A percentile compares a stretch with the other conserved stretches of the same genome.
These are phyloP conservation scores for Creontiades dilutus DNA, from an alignment of 2,888 invertebrate genomes.

Conservation along the genomic window DNA sequence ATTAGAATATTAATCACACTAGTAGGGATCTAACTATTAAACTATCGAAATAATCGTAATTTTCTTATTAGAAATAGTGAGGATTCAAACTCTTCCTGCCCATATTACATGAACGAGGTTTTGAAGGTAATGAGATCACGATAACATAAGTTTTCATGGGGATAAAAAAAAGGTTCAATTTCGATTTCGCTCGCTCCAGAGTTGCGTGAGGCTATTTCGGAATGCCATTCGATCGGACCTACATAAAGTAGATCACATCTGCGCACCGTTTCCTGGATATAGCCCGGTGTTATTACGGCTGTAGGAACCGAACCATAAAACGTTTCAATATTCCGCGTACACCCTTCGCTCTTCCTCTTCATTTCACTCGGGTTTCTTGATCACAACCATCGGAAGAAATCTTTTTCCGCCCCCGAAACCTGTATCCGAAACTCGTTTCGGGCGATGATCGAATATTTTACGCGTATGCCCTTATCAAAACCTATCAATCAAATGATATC, in stretches of 20 bases:
- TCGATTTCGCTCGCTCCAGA: background rate
- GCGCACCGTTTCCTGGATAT: conserved; percentile 25
- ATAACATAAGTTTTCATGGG: no score
- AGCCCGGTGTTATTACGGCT: conserved; percentile 4
- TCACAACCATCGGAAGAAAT: background rate
- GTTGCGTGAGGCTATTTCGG: background rate
- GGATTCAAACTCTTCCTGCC: no score
- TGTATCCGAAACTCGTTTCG: background rate
- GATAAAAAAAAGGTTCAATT: background rate
- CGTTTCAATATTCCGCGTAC: conserved; percentile 19
- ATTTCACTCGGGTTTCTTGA: background rate
- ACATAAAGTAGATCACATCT: background rate
- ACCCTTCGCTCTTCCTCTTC: conserved; percentile 4
- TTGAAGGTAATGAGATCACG: no score
- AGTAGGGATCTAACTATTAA: no score
- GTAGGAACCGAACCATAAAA: conserved; percentile 35
- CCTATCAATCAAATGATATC: background rate
- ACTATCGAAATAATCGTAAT: no score
- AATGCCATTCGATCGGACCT: background rate
- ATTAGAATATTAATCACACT: no score
- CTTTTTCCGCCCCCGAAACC: background rate
- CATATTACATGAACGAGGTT: no score
- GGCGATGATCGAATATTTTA: background rate
- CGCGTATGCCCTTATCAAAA: background rate
- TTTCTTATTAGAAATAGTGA: no score